Conservation (phyloP, 2,113 vertebrate genomes). For the Propithecus coquereli region DNA sequence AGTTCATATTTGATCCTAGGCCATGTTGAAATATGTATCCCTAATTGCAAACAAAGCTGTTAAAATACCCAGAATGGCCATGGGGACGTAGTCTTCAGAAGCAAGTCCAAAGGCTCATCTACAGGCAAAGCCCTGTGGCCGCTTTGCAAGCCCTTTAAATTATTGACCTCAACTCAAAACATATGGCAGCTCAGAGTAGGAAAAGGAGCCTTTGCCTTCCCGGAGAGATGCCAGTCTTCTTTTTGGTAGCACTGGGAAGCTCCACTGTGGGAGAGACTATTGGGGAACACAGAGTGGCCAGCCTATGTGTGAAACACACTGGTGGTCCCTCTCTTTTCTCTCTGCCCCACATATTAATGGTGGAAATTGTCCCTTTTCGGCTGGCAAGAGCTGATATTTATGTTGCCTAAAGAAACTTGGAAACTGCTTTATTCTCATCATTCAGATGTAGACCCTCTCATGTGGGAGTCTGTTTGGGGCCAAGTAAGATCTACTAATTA, state of each 20-base stretch:
- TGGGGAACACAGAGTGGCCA: not conserved
- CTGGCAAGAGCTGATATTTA: not conserved
- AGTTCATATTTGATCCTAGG: conserved; percentile 78
- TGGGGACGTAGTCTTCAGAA: conserved; percentile 34
- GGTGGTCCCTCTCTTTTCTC: conserved; percentile 19
- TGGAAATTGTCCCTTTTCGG: not conserved
- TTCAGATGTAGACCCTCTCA: not conserved
- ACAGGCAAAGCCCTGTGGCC: conserved; percentile 43
- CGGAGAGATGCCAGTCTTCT: not conserved
- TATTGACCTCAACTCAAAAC: conserved; percentile 55
- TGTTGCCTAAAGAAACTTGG: not conserved
- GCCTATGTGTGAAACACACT: not conserved
- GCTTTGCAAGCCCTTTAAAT: conserved; percentile 44
- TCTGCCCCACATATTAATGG: not conserved
- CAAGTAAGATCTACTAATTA: conserved; percentile 40
- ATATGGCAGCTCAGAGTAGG: conserved; percentile 4
- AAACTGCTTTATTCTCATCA: conserved; percentile 25
- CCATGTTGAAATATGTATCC: conserved; percentile 65
- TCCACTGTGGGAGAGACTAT: not conserved
- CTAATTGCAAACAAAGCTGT: conserved; percentile 57
- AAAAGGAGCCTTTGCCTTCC: conserved; percentile 44
- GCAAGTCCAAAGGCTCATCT: conserved; percentile 50
- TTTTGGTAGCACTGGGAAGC: not conserved
- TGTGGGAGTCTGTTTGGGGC: not conserved
- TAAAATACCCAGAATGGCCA: conserved; percentile 34